Base-by-base conservation (phyloP, 2,113 vertebrate genomes). In the Sinocyclocheilus maitianheensis region DNA sequence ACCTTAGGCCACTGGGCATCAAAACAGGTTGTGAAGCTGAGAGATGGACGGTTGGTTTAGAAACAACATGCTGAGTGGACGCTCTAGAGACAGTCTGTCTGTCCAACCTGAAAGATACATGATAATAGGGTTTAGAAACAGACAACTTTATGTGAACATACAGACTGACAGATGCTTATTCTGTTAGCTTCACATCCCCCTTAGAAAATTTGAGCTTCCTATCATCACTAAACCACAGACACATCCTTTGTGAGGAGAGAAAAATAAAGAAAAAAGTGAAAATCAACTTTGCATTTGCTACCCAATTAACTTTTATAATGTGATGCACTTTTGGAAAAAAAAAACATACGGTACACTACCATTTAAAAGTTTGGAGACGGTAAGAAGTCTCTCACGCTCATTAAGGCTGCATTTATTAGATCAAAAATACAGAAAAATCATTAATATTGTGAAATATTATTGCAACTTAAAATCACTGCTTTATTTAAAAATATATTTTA, bases 1-100 rank as follows among this genome's bases (percentile, higher is more conserved):
- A 81, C 74, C 84, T 65, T 34, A 46, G 83, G 83, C 83, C 86
- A 63, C 78, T 30, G 55, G 65, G 24, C 63, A 87, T 85, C 78
- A 83, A 67, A 82, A 85, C 16, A 24, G 69, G 69, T 34, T 48
- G 11, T 77, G 37, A 12, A 30, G 69, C 71, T 0, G 30, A 69
- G 81, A 78, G 72, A 80, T 18, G 24, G 55, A 53, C 24, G 26
- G 43, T 65, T 24, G 37, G 78, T 65, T 24, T 51, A 24, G 11
- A 55, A 84, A 30, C 53, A 63, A 40, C 74, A 83, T 24, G 81
- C 75, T 58, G 63, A 86, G 81, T 6, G 24, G 67, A 84, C 30
- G 22, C 62, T 72, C 37, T 58, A 74, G 37, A 79, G 40, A 40
- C 51, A n/a, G 37, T 55, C 30, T 69, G 51, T 24, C 34, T 60